Percentiles rank a stretch among this genome's conserved stretches.
Evolutionary conservation across 2,113 vertebrate genomes (phyloP).

Genomic region (Carassius carassius): DNA sequence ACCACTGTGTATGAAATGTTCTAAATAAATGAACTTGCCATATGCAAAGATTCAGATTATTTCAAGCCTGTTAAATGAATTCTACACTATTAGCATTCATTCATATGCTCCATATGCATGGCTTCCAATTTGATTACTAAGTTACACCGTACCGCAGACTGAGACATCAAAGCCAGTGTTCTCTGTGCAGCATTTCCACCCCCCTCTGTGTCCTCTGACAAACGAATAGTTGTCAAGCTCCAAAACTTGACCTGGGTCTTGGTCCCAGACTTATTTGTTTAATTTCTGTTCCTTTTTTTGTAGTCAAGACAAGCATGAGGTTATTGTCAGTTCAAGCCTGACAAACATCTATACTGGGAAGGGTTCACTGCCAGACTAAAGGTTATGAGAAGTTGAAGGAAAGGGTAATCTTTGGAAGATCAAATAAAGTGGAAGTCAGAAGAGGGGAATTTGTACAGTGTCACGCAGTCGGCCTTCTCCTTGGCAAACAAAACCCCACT

Average conservation of each 20-base stretch:
- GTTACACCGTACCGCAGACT: conserved; percentile 41
- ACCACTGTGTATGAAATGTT: no score
- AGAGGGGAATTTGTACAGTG: conserved; percentile 52
- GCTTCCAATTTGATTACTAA: background rate
- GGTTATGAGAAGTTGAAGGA: conserved; percentile 63
- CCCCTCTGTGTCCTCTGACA: conserved; percentile 49
- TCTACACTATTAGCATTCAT: background rate
- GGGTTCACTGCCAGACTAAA: conserved; percentile 61
- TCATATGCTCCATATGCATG: background rate
- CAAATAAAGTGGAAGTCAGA: conserved; percentile 61
- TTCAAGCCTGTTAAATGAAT: background rate
- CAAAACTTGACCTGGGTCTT: conserved; percentile 51
- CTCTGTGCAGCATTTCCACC: conserved; percentile 20
- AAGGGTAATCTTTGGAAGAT: conserved; percentile 63
- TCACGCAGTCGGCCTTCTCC: conserved; percentile 44
- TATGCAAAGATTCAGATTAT: background rate
- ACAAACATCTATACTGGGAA: conserved; percentile 56
- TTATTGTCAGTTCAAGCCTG: conserved; percentile 62
- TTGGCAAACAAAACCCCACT: conserved; percentile 58
- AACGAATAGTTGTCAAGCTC: conserved; percentile 55
- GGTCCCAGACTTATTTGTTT: conserved; percentile 55
- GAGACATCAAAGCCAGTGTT: conserved; percentile 54
- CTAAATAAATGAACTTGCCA: no score
- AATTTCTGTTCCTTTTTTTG: conserved; percentile 59
- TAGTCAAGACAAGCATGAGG: conserved; percentile 55